These are phyloP conservation scores for Caenorhabditis sp. DNA, from an alignment of 2,888 invertebrate genomes.

Conservation along the genomic window DNA sequence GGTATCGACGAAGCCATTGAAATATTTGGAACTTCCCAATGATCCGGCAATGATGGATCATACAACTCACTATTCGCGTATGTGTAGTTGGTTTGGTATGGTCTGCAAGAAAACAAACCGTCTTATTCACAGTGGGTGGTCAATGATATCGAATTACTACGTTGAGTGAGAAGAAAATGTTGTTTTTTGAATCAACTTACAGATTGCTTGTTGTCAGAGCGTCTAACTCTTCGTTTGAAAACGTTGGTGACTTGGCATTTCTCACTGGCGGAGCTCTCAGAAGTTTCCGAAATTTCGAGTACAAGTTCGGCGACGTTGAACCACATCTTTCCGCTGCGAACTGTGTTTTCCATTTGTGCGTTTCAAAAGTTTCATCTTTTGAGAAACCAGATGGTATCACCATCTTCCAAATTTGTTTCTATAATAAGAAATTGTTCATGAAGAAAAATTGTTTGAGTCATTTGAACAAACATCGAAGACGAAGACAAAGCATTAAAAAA, in stretches of 20 bases:
- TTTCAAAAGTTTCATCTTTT: constrained; percentile 6
- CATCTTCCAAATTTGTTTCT: neutral
- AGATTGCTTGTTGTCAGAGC: constrained; percentile 28
- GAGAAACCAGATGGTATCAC: neutral
- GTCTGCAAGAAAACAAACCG: constrained; percentile 31
- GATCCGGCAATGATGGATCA: constrained; percentile 35
- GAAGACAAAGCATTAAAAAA: too few relatives aligned
- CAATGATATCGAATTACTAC: neutral
- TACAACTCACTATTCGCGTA: constrained; percentile 45
- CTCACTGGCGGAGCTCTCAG: constrained; percentile 31
- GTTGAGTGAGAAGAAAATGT: neutral
- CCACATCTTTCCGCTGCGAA: constrained; percentile 22
- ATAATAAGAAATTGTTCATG: neutral
- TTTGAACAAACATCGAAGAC: neutral
- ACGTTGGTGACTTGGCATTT: constrained; percentile 23
- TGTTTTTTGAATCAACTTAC: constrained; percentile 17
- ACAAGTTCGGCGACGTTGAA: constrained; percentile 27
- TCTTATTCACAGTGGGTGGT: constrained; percentile 6
- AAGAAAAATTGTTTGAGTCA: neutral
- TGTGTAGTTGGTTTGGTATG: constrained; percentile 52
- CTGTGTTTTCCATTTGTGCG: constrained; percentile 29
- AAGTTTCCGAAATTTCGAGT: constrained; percentile 25
- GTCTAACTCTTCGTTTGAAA: constrained; percentile 38
- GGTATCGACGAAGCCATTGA: constrained; percentile 1
- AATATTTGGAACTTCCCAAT: constrained; percentile 47